Evolutionary conservation across 2,888 invertebrate genomes (phyloP), one percentile per base, ranked within the genome.

Genomic region (Chalcis sispes): DNA sequence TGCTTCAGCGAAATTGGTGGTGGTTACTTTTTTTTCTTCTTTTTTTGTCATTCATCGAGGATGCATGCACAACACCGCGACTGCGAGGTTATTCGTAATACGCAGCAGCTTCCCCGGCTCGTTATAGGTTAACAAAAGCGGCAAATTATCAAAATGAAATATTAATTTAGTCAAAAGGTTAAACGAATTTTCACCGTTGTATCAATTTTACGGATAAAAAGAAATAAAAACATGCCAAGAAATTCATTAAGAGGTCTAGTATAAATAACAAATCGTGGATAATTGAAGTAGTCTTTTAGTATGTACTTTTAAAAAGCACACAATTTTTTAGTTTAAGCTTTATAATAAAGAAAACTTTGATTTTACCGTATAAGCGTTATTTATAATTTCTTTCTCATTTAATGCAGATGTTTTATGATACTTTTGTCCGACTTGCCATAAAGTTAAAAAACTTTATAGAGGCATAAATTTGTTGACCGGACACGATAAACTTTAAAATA

Each of bases 401-500:
- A 61, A 74, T 64, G 72, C 76, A 69, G 76, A 77, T 72, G 76
- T 72, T 77, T 72, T 77, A 77, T 58, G 72, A 69, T 69, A 72
- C 72, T 69, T 72, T 77, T 72, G 73, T 77, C 70, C 54, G 77
- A 65, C 72, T 66, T 67, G 71, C 75, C 75, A 72, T 75, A 80
- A 74, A 82, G 81, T 80, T 80, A 79, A 82, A 83, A 82, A 83
- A 83, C 81, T 85, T 87, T 86, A 85, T 85, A 84, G 82, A 79
- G 80, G 83, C 82, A 87, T 86, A 87, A 85, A 87, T 87, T 86
- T 84, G 83, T 82, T 82, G 78, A 81, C 80, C 84, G 85, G 86
- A 85, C 85, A 82, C 83, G 87, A 88, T 88, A 88, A 84, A 84
- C 85, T 81, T 83, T 84, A 87, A 88, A 88, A 85, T 88, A 88